Evolutionary conservation across 2,888 invertebrate genomes (phyloP).

Genomic region (Erebia epiphron): DNA sequence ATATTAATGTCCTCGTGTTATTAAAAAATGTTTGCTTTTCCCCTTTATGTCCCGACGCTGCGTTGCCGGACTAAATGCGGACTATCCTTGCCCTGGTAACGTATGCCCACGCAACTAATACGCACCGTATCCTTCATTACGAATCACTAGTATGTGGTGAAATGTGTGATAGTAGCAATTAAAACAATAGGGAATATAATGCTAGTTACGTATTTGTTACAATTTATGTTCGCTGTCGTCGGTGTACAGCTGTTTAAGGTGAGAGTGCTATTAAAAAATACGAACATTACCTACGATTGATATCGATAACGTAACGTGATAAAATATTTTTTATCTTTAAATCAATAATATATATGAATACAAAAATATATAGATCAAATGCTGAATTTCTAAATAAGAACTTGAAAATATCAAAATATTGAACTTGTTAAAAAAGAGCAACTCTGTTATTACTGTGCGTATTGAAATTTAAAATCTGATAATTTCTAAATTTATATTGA

Average conservation of each 20-base stretch:
- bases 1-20: constrained; percentile 39
- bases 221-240: constrained; percentile 99
- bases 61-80: constrained; percentile 60
- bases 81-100: constrained; percentile 67
- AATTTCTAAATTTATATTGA: not conserved
- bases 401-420: too few relatives aligned
- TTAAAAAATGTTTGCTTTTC: constrained; percentile 77
- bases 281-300: constrained; percentile 5
- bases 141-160: constrained; percentile 96
- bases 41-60: constrained; percentile 75
- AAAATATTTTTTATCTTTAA: too few relatives aligned
- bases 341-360: too few relatives aligned
- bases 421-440: too few relatives aligned
- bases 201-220: constrained; percentile 99
- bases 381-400: too few relatives aligned
- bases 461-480: not conserved
- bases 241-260: constrained; percentile 99
- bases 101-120: constrained; percentile 70
- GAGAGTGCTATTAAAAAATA: constrained; percentile 61
- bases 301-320: constrained; percentile 15
- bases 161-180: constrained; percentile 99
- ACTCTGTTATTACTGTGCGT: not conserved
- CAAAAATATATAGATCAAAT: too few relatives aligned
- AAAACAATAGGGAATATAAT: constrained; percentile 99
- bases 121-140: constrained; percentile 49